These are phyloP conservation scores for Mobula hypostoma DNA, from an alignment of 2,113 vertebrate species.

Conservation along the genomic window DNA sequence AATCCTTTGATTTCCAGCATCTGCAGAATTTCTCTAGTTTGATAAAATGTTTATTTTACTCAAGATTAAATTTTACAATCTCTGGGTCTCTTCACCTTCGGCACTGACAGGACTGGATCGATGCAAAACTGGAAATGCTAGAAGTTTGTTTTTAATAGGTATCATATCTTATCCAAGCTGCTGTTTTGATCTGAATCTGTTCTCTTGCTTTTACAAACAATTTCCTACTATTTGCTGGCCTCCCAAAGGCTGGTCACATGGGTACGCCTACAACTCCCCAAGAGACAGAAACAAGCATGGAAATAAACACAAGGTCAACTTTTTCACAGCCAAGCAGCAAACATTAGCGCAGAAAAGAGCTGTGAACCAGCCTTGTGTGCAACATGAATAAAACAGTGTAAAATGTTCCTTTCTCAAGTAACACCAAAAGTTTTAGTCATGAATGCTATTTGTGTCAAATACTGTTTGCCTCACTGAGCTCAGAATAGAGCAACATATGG, in stretches of 20 bases:
- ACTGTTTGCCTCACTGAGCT: background rate
- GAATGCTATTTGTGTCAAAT: slow-evolving; percentile 21
- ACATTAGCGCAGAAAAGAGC: background rate
- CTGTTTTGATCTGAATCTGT: slow-evolving; percentile 49
- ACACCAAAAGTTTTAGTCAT: slow-evolving; percentile 38
- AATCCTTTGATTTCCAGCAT: too few relatives aligned
- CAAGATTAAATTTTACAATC: background rate
- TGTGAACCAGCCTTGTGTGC: background rate
- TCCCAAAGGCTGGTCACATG: slow-evolving; percentile 53
- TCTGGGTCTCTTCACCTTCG: background rate
- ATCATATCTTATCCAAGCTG: background rate
- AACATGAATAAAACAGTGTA: slow-evolving; percentile 37
- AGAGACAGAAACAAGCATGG: slow-evolving; percentile 38
- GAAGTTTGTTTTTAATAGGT: background rate
- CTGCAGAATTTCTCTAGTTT: too few relatives aligned
- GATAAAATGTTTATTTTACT: background rate
- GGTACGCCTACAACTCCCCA: slow-evolving; percentile 47
- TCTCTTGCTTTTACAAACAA: slow-evolving; percentile 48
- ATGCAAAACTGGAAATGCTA: background rate
- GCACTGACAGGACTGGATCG: background rate
- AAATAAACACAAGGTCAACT: slow-evolving; percentile 41
- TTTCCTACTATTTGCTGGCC: slow-evolving; percentile 55
- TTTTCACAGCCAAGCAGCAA: background rate
- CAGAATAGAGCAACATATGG: background rate
- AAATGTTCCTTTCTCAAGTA: slow-evolving; percentile 22